Evolutionary conservation across 1,140 invertebrate species (phyloP).

Genomic region (Tyrophagus putrescentiae): DNA sequence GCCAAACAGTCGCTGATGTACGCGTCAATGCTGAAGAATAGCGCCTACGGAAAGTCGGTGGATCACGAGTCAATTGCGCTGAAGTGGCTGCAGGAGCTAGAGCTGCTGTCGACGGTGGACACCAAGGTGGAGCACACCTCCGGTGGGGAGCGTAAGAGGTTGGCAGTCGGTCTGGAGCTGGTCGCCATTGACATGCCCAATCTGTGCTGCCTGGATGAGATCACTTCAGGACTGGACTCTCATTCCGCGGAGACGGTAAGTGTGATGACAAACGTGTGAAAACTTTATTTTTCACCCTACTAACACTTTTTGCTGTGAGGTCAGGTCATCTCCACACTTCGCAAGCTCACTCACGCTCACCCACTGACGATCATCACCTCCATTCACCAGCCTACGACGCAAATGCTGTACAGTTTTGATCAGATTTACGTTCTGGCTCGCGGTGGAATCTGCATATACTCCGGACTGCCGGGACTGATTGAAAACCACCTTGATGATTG

Average conservation of each 20-base stretch:
- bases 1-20: conserved; percentile 76
- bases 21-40: conserved; percentile 67
- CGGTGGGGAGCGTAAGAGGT: conserved; percentile 77
- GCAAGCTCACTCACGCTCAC: conserved; percentile 31
- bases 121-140: background rate
- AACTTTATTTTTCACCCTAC: conserved; percentile 40
- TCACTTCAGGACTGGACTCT: conserved; percentile 31
- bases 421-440: conserved; percentile 17
- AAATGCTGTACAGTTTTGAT: conserved; percentile 15
- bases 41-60: background rate
- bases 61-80: background rate
- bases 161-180: conserved; percentile 77
- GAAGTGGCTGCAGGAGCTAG: background rate
- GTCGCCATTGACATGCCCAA: conserved; percentile 69
- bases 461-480: background rate
- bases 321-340: conserved; percentile 56
- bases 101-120: background rate
- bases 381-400: conserved; percentile 19
- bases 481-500: background rate
- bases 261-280: background rate
- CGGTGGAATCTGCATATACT: conserved; percentile 17
- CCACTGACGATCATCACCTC: conserved; percentile 9
- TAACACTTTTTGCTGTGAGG: no score
- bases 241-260: conserved; percentile 12
- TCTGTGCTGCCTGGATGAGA: conserved; percentile 17